Percentiles rank a stretch among this genome's conserved stretches.
phyloP scores from a whole-genome alignment of 2,888 invertebrate genomes.

The Hirtodrosophila confusa region DNA sequence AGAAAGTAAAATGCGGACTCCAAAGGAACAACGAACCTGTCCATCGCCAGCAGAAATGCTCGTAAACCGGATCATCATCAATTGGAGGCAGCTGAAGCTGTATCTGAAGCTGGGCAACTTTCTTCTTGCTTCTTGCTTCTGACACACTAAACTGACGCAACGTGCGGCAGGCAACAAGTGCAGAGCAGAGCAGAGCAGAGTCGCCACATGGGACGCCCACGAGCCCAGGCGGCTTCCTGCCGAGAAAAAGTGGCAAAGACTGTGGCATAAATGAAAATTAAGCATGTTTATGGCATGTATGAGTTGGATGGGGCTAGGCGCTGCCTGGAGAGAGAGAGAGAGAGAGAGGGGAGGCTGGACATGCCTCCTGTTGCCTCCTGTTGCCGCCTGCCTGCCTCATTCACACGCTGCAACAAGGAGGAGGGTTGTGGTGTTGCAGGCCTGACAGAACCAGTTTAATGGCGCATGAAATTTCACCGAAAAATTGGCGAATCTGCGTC shows the following conservation, averaged over 20 bases:
- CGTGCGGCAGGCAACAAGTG: slow-evolving; percentile 76
- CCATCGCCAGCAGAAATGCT: slow-evolving; percentile 32
- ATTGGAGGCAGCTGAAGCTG: slow-evolving; percentile 19
- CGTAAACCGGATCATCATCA: slow-evolving; percentile 75
- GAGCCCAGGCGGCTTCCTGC: slow-evolving; percentile 61
- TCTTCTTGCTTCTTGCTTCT: slow-evolving; percentile 73
- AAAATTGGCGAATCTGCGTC: slow-evolving; percentile 74
- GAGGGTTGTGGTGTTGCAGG: slow-evolving; percentile 15
- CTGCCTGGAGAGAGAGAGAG: no score
- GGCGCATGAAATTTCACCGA: slow-evolving; percentile 79
- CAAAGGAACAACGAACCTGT: slow-evolving; percentile 73
- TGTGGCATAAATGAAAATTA: slow-evolving; percentile 73
- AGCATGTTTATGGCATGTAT: slow-evolving; percentile 64
- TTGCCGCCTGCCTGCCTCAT: slow-evolving; percentile 54
- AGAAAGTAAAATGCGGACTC: slow-evolving; percentile 70
- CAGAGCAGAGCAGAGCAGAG: slow-evolving; percentile 29
- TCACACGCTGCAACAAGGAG: slow-evolving; percentile 51
- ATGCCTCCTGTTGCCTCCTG: no score
- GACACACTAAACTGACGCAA: slow-evolving; percentile 80
- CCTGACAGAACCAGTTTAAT: slow-evolving; percentile 79
- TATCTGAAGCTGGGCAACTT: slow-evolving; percentile 62
- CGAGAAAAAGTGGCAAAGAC: slow-evolving; percentile 51
- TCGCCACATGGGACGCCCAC: slow-evolving; percentile 65
- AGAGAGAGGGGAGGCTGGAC: no score
- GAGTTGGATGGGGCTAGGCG: background rate